Percentiles rank a stretch among this genome's conserved stretches.
phyloP scores from a whole-genome alignment of 1,140 invertebrate species.

The Aphelinus certus region DNA sequence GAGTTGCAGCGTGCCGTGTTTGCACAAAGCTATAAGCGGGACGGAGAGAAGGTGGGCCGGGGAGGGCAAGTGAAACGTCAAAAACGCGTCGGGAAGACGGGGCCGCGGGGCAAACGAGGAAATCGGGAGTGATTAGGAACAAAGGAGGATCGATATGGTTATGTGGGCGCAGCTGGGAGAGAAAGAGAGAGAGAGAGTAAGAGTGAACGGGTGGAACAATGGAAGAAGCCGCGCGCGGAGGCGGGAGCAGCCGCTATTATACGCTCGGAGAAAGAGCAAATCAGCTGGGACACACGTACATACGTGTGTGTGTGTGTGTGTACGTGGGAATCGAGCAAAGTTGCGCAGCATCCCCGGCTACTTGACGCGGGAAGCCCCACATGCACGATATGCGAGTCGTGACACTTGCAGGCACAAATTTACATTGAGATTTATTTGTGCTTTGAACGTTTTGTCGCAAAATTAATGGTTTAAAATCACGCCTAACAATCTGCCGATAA shows the following conservation, averaged over 20 bases:
- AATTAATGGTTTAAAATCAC: no score
- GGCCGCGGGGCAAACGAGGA: not conserved
- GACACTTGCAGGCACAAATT: no score
- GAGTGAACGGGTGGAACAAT: slow-evolving; percentile 37
- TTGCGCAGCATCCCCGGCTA: slow-evolving; percentile 32
- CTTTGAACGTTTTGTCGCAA: no score
- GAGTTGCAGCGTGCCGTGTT: no score
- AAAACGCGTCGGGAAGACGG: slow-evolving; percentile 22
- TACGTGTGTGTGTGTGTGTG: no score
- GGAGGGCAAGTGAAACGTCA: slow-evolving; percentile 3
- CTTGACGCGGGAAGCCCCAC: no score
- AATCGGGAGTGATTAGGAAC: slow-evolving; percentile 37
- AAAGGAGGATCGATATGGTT: slow-evolving; percentile 28
- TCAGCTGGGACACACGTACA: no score
- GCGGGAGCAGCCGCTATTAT: slow-evolving; percentile 19
- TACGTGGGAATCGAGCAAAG: slow-evolving; percentile 43
- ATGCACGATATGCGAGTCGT: no score
- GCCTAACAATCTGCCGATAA: no score
- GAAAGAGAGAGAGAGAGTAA: slow-evolving; percentile 28
- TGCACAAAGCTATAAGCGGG: no score
- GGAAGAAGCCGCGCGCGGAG: slow-evolving; percentile 34
- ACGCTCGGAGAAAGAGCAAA: not conserved
- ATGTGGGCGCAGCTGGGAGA: slow-evolving; percentile 4
- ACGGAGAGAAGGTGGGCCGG: no score
- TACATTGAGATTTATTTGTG: no score